Conservation (phyloP, 2,113 vertebrate genomes). For the Bolborhynchus lineola region DNA sequence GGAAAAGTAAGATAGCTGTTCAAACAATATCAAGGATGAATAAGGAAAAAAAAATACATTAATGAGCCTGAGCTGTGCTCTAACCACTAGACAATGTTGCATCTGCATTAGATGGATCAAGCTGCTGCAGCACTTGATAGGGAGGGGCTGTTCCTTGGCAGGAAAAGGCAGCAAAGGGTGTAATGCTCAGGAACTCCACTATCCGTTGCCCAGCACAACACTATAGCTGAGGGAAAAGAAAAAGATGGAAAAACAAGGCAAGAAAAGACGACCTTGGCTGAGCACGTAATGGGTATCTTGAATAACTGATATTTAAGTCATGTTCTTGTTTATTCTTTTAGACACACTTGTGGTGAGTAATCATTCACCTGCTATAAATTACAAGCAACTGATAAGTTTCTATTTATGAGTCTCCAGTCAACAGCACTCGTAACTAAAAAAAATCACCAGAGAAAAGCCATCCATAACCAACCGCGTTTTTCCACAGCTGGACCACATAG, state of each 20-base stretch:
- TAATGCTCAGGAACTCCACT: conserved; percentile 32
- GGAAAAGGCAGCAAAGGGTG: background rate
- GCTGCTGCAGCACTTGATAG: background rate
- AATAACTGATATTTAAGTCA: conserved; percentile 40
- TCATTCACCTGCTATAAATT: conserved; percentile 59
- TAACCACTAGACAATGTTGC: background rate
- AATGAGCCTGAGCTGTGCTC: background rate
- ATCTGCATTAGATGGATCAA: background rate
- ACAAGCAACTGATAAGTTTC: conserved; percentile 44
- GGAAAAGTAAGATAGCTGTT: background rate
- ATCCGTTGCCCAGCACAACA: conserved; percentile 38
- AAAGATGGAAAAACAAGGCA: conserved; percentile 26
- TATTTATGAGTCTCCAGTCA: conserved; percentile 30
- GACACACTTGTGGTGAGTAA: background rate
- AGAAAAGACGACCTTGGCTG: conserved; percentile 10
- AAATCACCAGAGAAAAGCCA: background rate
- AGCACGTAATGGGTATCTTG: background rate
- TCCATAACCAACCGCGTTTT: conserved; percentile 52
- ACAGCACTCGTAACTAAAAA: background rate
- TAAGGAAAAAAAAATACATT: background rate
- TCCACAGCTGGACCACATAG: conserved; percentile 12
- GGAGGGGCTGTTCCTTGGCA: conserved; percentile 24
- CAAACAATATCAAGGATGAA: background rate
- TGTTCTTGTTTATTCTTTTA: conserved; percentile 19
- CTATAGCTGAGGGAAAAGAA: background rate